phyloP scores from a whole-genome alignment of 2,797 vertebrate genomes.

The Argentina silus region DNA sequence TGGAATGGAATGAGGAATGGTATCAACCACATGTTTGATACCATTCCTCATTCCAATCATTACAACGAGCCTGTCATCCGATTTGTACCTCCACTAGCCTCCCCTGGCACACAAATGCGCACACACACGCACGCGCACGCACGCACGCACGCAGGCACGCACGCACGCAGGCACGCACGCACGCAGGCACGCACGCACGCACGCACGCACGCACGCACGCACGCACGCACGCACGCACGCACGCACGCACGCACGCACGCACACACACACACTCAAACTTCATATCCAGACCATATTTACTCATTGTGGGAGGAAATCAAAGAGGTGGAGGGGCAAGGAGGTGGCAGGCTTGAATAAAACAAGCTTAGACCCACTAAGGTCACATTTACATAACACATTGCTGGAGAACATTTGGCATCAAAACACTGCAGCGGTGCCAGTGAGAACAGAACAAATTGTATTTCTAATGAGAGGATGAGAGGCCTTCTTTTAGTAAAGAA shows the following conservation, averaged over 20 bases:
- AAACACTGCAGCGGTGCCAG: neutral
- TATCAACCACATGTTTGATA: too few relatives aligned
- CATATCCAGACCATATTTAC: neutral
- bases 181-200: constrained; percentile 1
- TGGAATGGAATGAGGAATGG: too few relatives aligned
- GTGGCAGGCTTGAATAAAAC: neutral
- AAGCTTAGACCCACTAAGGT: constrained; percentile 10
- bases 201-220: neutral
- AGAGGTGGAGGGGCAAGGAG: neutral
- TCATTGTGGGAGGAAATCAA: neutral
- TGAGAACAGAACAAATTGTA: neutral
- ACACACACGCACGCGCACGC: neutral
- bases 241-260: neutral
- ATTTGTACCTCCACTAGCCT: too few relatives aligned
- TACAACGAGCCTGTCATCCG: too few relatives aligned
- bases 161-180: neutral
- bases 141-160: neutral
- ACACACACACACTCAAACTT: neutral
- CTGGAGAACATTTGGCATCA: neutral
- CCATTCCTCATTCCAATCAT: too few relatives aligned
- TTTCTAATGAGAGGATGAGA: neutral
- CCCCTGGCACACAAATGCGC: neutral
- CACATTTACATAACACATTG: constrained; percentile 15
- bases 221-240: neutral
- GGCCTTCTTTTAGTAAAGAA: neutral